Evolutionary conservation across 2,797 vertebrate genomes (phyloP), one percentile per base, ranked within the genome.

Genomic region (Sebastolobus altivelis): DNA sequence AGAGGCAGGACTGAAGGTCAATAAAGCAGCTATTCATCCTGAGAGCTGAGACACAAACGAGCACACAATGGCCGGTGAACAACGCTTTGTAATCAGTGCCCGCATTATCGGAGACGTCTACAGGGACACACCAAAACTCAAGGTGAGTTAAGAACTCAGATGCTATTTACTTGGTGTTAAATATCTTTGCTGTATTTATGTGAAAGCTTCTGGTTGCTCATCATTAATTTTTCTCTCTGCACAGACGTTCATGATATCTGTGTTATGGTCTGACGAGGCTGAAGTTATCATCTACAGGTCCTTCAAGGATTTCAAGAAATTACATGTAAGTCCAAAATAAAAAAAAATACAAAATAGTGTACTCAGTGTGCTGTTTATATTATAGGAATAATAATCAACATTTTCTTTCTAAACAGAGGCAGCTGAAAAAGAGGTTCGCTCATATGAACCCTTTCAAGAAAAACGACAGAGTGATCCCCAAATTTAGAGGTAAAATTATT

Each of bases 231-330:
- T 29, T 31, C 12, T 18, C 2, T 12, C 11, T 56, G 38, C 72
- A 8, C 85, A 96, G 96, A 86, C 92, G 83, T 96, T 94, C 86
- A 94, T 96, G 93, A 52, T 92, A 0, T 94, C 93, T 2, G 95
- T 95, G 29, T 12, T 89, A 1, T 96, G 96, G 96, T 95, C 95
- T 6, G 95, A 96, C 68, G 72, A 88, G 37, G 77, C 77, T 54
- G 95, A 96, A 72, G 85, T 96, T 43, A 91, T 95, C 7, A 70
- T 96, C 60, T 96, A 96, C 91, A 93, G 96, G 59, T 95, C 95
- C 10, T 93, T 95, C 56, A 35, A 84, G 56, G 91, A 96, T 33
- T 96, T 96, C 75, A 95, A 84, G 84, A 88, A 85, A 65, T 93
- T 95, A 20, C 95, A 96, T 75, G 96, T 96, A 84, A 93, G 94